These are phyloP conservation scores for Axis porcinus DNA, from an alignment of 2,113 vertebrate genomes.

Conservation along the genomic window DNA sequence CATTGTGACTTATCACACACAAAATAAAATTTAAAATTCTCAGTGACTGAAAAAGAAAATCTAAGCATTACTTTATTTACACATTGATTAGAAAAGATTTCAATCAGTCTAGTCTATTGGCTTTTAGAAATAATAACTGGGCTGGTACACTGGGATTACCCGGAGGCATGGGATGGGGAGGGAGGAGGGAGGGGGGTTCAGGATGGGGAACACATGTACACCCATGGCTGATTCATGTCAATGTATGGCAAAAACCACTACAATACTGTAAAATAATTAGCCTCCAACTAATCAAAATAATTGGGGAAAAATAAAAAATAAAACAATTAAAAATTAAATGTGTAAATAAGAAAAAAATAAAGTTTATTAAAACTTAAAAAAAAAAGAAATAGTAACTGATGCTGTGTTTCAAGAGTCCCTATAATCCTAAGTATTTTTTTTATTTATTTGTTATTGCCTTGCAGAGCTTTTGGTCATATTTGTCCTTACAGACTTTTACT, in stretches of 20 bases:
- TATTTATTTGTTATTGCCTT: background rate
- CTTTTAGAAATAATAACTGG: background rate
- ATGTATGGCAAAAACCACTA: too few relatives aligned
- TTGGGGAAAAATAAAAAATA: too few relatives aligned
- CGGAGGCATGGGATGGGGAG: too few relatives aligned
- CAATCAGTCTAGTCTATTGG: background rate
- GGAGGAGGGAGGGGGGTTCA: too few relatives aligned
- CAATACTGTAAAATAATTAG: too few relatives aligned
- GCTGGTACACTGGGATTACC: too few relatives aligned
- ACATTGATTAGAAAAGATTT: background rate
- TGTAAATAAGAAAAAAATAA: too few relatives aligned
- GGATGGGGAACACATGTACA: too few relatives aligned
- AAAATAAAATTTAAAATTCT: background rate
- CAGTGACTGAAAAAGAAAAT: background rate
- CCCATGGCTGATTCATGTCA: too few relatives aligned
- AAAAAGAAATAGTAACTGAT: background rate
- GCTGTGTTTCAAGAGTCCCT: background rate
- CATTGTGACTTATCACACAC: background rate
- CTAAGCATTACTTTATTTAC: background rate
- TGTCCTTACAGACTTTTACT: background rate
- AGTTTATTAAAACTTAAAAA: too few relatives aligned
- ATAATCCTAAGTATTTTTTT: background rate
- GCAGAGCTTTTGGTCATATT: background rate
- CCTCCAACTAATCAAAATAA: too few relatives aligned
- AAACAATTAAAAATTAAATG: too few relatives aligned